phyloP scores from a whole-genome alignment of 2,113 vertebrate species.

The Petaurus breviceps region DNA sequence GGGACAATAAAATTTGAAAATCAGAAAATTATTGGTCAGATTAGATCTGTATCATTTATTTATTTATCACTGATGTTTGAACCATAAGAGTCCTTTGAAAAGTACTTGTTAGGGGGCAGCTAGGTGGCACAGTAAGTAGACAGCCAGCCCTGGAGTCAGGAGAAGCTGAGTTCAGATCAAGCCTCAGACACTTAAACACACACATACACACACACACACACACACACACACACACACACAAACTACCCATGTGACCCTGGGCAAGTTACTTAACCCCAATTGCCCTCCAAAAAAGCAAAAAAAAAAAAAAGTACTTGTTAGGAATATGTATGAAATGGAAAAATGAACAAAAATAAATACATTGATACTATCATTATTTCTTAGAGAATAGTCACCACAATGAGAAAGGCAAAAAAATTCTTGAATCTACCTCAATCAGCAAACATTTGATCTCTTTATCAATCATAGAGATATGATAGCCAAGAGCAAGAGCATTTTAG shows the following conservation, averaged over 20 bases:
- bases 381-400: neutral
- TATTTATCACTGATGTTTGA: constrained; percentile 11
- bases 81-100: constrained; percentile 4
- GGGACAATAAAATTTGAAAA: neutral
- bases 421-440: neutral
- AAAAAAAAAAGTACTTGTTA: neutral
- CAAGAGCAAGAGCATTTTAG: neutral
- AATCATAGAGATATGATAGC: neutral
- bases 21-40: neutral
- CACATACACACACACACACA: too few species aligned
- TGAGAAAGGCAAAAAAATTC: neutral
- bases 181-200: too few species aligned
- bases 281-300: too few species aligned
- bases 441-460: neutral
- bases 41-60: neutral
- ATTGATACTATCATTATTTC: neutral
- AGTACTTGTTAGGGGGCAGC: neutral
- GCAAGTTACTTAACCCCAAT: too few species aligned
- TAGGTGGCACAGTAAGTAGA: too few species aligned
- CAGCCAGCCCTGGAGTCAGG: too few species aligned
- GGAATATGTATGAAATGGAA: neutral
- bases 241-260: too few species aligned
- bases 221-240: too few species aligned
- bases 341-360: neutral
- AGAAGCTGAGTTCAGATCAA: too few species aligned